Conservation (phyloP, 1,140 invertebrate genomes). For the Pristionchus pacificus region DNA sequence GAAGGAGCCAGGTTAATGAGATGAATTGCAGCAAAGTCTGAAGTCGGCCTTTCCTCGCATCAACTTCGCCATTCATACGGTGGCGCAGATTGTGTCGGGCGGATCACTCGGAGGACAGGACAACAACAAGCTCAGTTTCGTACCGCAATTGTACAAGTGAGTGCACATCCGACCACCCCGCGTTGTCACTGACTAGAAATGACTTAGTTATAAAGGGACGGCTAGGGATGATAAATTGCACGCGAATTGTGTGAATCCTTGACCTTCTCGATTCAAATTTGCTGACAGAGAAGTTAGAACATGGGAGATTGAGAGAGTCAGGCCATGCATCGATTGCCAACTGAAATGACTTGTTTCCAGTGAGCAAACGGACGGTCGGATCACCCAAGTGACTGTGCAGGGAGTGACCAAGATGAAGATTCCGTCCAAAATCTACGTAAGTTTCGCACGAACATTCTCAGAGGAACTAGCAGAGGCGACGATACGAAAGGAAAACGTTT, state of each 20-base stretch:
- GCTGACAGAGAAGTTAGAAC: too few relatives aligned
- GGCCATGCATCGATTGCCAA: too few relatives aligned
- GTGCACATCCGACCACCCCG: constrained; percentile 50
- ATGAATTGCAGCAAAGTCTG: constrained; percentile 3
- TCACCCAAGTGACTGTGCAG: constrained; percentile 78
- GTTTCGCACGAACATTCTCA: too few relatives aligned
- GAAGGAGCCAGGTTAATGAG: too few relatives aligned
- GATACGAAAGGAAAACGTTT: too few relatives aligned
- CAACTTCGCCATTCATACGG: constrained; percentile 65
- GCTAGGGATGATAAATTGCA: too few relatives aligned
- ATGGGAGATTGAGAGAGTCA: too few relatives aligned
- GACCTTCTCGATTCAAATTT: too few relatives aligned
- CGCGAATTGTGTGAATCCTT: too few relatives aligned
- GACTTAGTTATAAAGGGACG: constrained; percentile 14
- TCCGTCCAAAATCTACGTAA: constrained; percentile 91
- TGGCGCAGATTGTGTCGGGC: constrained; percentile 70
- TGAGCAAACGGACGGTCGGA: constrained; percentile 80
- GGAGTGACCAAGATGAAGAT: constrained; percentile 90
- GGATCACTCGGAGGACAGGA: constrained; percentile 60
- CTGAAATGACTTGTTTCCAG: constrained; percentile 60
- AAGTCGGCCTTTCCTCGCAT: constrained; percentile 42
- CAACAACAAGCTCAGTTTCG: constrained; percentile 81
- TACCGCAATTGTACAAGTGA: constrained; percentile 87
- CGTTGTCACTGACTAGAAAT: constrained; percentile 18
- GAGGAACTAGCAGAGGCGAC: too few relatives aligned